Evolutionary conservation across 2,888 invertebrate species (phyloP).

Genomic region (Sphaerophoria rueppellii): DNA sequence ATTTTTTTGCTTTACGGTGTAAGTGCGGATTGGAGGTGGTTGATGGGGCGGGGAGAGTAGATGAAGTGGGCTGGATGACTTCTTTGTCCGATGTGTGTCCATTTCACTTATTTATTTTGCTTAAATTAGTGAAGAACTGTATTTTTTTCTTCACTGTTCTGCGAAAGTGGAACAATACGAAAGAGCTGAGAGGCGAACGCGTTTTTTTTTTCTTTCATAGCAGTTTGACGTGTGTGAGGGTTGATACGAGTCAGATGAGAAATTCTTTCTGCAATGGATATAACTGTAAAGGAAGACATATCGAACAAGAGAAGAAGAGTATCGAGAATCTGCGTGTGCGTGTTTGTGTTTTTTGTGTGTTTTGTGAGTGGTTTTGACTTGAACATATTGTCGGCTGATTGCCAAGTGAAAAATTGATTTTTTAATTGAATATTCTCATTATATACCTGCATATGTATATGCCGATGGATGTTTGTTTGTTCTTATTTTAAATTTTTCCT

Average conservation of each 20-base stretch:
- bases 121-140: conserved; percentile 59
- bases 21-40: neutral
- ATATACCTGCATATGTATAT: conserved; percentile 3
- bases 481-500: conserved; percentile 38
- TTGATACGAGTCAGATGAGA: conserved; percentile 22
- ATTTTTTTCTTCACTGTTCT: conserved; percentile 14
- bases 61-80: neutral
- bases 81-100: conserved; percentile 52
- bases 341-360: conserved; percentile 1
- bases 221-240: conserved; percentile 8
- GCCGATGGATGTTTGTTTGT: conserved; percentile 52
- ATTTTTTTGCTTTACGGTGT: conserved; percentile 31
- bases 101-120: conserved; percentile 65
- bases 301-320: conserved; percentile 41
- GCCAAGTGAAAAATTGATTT: conserved; percentile 73
- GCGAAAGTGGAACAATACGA: conserved; percentile 65
- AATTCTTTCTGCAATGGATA: conserved; percentile 36
- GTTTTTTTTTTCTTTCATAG: conserved; percentile 17
- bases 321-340: conserved; percentile 21
- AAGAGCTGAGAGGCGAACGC: conserved; percentile 58
- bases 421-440: conserved; percentile 73
- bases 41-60: no score
- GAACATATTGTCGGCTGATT: conserved; percentile 70
- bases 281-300: conserved; percentile 67
- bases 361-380: conserved; percentile 65